A percentile compares a stretch with the other conserved stretches of the same genome.
phyloP scores from a whole-genome alignment of 2,888 invertebrate species.

The Coelinius sp. region DNA sequence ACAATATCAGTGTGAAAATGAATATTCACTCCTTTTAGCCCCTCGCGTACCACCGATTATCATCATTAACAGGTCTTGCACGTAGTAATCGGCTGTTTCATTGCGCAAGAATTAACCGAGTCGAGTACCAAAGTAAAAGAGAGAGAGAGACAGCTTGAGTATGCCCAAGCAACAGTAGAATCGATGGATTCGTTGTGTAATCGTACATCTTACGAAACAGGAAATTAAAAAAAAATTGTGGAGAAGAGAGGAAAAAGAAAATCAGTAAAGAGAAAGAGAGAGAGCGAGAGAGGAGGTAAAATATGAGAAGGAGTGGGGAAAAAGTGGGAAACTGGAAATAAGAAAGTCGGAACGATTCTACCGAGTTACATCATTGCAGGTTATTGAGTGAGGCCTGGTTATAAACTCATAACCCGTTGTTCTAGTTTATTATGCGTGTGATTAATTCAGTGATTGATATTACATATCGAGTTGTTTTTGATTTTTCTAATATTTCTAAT shows the following conservation, averaged over 20 bases:
- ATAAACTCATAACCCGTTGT: constrained; percentile 25
- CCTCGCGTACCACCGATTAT: constrained; percentile 35
- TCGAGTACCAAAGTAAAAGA: neutral
- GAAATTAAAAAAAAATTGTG: constrained; percentile 42
- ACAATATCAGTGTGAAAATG: constrained; percentile 24
- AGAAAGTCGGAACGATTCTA: constrained; percentile 53
- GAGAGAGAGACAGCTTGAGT: neutral
- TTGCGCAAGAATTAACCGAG: constrained; percentile 41
- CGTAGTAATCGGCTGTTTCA: constrained; percentile 38
- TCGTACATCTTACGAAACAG: constrained; percentile 44
- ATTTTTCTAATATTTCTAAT: too few relatives aligned
- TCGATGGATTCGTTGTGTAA: constrained; percentile 49
- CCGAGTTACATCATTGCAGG: constrained; percentile 47
- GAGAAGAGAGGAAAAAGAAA: constrained; percentile 31
- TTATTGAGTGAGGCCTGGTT: constrained; percentile 37
- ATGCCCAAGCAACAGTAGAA: constrained; percentile 36
- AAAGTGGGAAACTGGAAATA: constrained; percentile 51
- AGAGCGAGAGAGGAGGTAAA: constrained; percentile 18
- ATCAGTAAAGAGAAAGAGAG: constrained; percentile 32
- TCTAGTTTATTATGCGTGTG: constrained; percentile 23
- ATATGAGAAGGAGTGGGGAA: constrained; percentile 5
- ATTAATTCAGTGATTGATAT: constrained; percentile 5
- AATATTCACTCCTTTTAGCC: constrained; percentile 9
- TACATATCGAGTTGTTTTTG: neutral
- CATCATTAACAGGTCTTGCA: constrained; percentile 43